A percentile compares a stretch with the other conserved stretches of the same genome.
phyloP scores from a whole-genome alignment of 2,888 invertebrate genomes.

The Rotaria magnacalcarata region DNA sequence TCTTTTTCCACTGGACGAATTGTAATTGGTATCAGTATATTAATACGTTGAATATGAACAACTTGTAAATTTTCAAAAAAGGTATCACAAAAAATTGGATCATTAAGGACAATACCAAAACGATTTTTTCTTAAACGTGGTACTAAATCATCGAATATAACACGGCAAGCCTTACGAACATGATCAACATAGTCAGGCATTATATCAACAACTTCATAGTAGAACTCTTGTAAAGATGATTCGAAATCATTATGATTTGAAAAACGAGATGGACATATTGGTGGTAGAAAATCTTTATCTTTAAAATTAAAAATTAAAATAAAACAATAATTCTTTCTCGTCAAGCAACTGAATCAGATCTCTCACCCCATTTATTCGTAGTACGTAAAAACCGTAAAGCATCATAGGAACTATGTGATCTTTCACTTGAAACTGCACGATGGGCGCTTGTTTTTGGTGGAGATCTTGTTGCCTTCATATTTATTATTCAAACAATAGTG shows the following conservation, averaged over 20 bases:
- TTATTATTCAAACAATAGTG: background rate
- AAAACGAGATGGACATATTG: constrained; percentile 13
- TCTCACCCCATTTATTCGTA: too few species aligned
- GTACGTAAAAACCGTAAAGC: too few species aligned
- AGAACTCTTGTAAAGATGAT: background rate
- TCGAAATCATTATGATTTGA: background rate
- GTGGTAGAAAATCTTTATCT: background rate
- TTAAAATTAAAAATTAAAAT: too few species aligned
- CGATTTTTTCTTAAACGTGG: constrained; percentile 18
- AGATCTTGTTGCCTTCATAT: background rate
- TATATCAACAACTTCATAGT: constrained; percentile 14
- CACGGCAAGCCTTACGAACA: constrained; percentile 7
- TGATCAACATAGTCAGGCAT: background rate
- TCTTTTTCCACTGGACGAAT: constrained; percentile 3
- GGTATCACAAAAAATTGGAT: background rate
- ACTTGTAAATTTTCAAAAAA: constrained; percentile 10
- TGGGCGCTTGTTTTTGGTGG: too few species aligned
- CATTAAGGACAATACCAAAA: background rate
- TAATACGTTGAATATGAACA: background rate
- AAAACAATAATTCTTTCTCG: too few species aligned
- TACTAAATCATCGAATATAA: constrained; percentile 3
- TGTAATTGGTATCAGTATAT: background rate
- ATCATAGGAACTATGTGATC: too few species aligned
- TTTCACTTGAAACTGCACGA: too few species aligned
- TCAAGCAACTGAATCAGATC: too few species aligned